A percentile compares a stretch with the other conserved stretches of the same genome.
These are phyloP conservation scores for Arge pagana DNA, from an alignment of 2,888 invertebrate species.

Conservation along the genomic window DNA sequence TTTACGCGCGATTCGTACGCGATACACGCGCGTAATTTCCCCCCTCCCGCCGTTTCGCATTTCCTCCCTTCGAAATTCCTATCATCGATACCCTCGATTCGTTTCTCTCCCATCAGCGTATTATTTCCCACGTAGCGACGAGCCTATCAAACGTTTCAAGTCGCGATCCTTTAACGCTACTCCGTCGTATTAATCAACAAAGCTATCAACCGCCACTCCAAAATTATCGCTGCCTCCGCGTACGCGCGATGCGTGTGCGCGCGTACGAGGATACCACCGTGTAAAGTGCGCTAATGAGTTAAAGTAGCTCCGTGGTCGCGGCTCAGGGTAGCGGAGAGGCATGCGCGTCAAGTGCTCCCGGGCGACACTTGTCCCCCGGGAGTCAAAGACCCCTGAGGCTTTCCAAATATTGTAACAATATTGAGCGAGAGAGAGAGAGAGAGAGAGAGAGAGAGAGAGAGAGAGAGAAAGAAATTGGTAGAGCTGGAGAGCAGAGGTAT, in stretches of 20 bases:
- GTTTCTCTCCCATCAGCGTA: too few relatives aligned
- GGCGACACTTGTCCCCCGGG: slow-evolving; percentile 24
- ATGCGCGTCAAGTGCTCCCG: slow-evolving; percentile 9
- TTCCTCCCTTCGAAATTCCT: background rate
- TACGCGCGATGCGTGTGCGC: background rate
- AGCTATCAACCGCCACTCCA: slow-evolving; percentile 23
- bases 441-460: too few relatives aligned
- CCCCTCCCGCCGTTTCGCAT: background rate
- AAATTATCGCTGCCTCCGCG: background rate
- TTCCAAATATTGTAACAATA: slow-evolving; percentile 45
- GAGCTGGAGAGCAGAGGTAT: background rate
- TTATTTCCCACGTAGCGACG: slow-evolving; percentile 6
- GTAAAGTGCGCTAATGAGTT: background rate
- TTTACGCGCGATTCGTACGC: too few relatives aligned
- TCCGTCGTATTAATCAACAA: slow-evolving; percentile 10
- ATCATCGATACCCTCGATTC: too few relatives aligned
- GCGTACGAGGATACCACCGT: background rate
- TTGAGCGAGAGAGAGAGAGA: slow-evolving; percentile 15
- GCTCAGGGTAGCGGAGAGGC: background rate
- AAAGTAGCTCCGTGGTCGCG: background rate
- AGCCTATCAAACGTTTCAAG: background rate
- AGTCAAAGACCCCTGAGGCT: slow-evolving; percentile 35
- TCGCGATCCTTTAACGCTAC: slow-evolving; percentile 7
- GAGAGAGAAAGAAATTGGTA: background rate
- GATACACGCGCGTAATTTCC: too few relatives aligned